Percentiles rank a stretch among this genome's conserved stretches.
These are phyloP conservation scores for Carettochelys insculpta DNA, from an alignment of 2,113 vertebrate species.

Conservation along the genomic window DNA sequence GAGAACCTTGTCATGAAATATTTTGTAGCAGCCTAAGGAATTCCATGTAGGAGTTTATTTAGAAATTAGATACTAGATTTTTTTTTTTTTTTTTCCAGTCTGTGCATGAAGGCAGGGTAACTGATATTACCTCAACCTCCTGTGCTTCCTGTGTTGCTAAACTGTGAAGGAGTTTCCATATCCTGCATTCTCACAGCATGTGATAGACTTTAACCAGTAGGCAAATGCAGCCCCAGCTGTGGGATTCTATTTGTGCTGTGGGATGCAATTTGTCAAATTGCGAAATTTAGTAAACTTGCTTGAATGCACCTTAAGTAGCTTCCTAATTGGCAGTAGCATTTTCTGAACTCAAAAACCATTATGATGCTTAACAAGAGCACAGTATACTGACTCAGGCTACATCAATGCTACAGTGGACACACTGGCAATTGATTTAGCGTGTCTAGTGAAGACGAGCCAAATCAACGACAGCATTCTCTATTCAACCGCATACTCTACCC, in stretches of 20 bases:
- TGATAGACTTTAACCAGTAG: background rate
- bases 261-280: background rate
- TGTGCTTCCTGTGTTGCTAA: background rate
- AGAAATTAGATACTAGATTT: background rate
- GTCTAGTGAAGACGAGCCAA: too few relatives aligned
- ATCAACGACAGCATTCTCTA: too few relatives aligned
- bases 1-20: background rate
- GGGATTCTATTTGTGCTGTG: background rate
- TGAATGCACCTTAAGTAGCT: background rate
- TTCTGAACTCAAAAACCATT: background rate
- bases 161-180: background rate
- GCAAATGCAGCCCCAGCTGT: background rate
- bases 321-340: background rate
- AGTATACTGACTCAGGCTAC: background rate
- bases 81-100: too few relatives aligned
- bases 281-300: background rate
- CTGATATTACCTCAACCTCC: background rate
- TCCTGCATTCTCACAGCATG: background rate
- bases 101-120: background rate
- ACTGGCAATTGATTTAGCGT: too few relatives aligned
- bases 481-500: too few relatives aligned
- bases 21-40: background rate
- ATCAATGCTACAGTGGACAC: too few relatives aligned
- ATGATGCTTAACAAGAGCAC: background rate
- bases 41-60: background rate